A percentile compares a stretch with the other conserved stretches of the same genome.
These are phyloP conservation scores for Polylopha cassiicola DNA, from an alignment of 2,888 invertebrate genomes.

Conservation along the genomic window DNA sequence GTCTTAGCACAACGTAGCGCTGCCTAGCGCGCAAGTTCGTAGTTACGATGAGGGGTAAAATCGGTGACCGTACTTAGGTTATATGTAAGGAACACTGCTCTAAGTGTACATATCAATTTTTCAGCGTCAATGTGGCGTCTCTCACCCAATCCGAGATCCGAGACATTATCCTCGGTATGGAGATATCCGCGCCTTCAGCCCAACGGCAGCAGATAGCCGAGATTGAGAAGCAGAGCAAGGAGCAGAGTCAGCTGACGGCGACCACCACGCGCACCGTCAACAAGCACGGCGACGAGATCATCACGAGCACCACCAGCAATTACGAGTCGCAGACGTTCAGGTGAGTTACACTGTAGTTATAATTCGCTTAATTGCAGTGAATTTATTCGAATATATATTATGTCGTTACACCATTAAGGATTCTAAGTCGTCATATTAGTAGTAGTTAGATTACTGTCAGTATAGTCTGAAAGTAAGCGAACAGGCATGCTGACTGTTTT, in stretches of 20 bases:
- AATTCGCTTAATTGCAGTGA: too few relatives aligned
- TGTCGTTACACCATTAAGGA: too few relatives aligned
- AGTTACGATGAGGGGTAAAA: too few relatives aligned
- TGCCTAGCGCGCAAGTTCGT: too few relatives aligned
- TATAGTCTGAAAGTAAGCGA: too few relatives aligned
- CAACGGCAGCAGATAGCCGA: slow-evolving; percentile 99
- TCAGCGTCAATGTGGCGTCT: slow-evolving; percentile 97
- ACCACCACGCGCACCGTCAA: slow-evolving; percentile 99
- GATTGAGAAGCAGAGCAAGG: slow-evolving; percentile 99
- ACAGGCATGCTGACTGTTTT: too few relatives aligned
- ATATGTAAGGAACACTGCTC: too few relatives aligned
- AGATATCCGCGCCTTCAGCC: slow-evolving; percentile 99
- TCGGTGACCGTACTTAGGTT: too few relatives aligned
- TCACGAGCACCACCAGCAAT: slow-evolving; percentile 98
- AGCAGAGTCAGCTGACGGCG: slow-evolving; percentile 98
- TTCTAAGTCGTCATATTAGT: too few relatives aligned
- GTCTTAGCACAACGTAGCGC: too few relatives aligned
- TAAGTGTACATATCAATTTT: not conserved
- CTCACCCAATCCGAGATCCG: slow-evolving; percentile 99
- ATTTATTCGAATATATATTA: too few relatives aligned
- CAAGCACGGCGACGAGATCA: slow-evolving; percentile 99
- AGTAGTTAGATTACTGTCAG: too few relatives aligned
- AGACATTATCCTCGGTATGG: slow-evolving; percentile 99
- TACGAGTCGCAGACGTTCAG: slow-evolving; percentile 98
- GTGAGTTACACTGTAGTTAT: slow-evolving; percentile 35